Evolutionary conservation across 2,113 vertebrate genomes (phyloP).

Genomic region (Balaeniceps rex): DNA sequence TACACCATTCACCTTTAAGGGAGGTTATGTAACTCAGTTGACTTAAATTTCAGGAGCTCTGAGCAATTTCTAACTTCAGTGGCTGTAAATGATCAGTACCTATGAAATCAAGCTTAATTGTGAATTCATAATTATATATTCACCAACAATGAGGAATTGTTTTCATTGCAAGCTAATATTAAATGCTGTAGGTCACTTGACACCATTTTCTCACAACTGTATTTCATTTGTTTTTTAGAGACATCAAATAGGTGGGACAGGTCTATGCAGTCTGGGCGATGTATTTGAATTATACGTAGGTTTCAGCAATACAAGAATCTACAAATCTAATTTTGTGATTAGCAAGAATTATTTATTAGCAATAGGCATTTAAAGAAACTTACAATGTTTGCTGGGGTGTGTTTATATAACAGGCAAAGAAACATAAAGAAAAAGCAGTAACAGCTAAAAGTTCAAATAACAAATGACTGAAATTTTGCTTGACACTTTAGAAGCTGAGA

Average conservation of each 20-base stretch:
- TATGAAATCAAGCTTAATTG: neutral
- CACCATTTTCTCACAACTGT: neutral
- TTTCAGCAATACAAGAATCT: neutral
- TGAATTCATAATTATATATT: neutral
- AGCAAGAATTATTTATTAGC: neutral
- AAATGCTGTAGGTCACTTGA: neutral
- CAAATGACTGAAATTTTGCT: neutral
- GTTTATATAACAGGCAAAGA: neutral
- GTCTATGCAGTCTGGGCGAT: neutral
- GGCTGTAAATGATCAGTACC: neutral
- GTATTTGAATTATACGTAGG: neutral
- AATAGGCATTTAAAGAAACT: neutral
- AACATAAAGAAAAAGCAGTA: neutral
- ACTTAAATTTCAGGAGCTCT: neutral
- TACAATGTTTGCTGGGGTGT: neutral
- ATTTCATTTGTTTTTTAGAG: neutral
- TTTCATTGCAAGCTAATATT: neutral
- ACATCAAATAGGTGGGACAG: neutral
- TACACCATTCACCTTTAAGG: neutral
- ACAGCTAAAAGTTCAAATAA: neutral
- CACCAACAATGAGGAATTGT: neutral
- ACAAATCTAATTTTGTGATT: neutral
- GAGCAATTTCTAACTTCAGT: neutral
- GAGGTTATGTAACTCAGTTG: neutral
- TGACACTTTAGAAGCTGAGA: neutral